Evolutionary conservation across 64 coral and sea anemone species (phyloP).

Genomic region (Catalaphyllia jardinei): DNA sequence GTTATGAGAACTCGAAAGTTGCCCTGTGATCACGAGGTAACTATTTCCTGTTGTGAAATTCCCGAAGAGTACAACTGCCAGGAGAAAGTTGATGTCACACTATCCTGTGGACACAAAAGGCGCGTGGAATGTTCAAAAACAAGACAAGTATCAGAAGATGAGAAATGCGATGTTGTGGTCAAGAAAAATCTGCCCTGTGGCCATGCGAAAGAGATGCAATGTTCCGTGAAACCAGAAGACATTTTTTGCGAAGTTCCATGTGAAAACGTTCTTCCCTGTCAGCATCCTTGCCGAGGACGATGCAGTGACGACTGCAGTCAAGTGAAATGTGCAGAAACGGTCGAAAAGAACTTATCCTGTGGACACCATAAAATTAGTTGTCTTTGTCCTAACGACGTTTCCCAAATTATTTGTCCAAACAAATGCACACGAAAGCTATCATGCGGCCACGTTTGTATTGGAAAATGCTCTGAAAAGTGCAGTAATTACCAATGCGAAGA

Average conservation of each 20-base stretch:
- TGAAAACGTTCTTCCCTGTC: constrained; percentile 35
- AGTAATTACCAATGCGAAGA: constrained; percentile 2
- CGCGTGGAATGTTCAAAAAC: not conserved
- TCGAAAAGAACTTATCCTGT: constrained; percentile 20
- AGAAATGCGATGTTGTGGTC: constrained; percentile 1
- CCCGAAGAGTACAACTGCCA: not conserved
- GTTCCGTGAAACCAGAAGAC: not conserved
- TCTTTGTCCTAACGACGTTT: constrained; percentile 25
- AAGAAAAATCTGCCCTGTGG: constrained; percentile 23
- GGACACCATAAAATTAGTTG: constrained; percentile 35
- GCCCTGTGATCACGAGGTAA: constrained; percentile 25
- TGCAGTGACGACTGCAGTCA: constrained; percentile 18
- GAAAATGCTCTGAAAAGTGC: constrained; percentile 26
- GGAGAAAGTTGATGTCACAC: not conserved
- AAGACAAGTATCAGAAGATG: not conserved
- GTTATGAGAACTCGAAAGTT: not conserved
- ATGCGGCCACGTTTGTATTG: constrained; percentile 37
- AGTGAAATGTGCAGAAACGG: not conserved
- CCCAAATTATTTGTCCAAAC: not conserved
- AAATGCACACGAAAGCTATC: not conserved
- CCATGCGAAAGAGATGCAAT: constrained; percentile 24
- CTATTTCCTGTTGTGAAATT: constrained; percentile 2
- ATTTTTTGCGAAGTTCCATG: constrained; percentile 11
- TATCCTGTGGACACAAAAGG: constrained; percentile 45
- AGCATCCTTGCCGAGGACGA: constrained; percentile 26